phyloP scores from a whole-genome alignment of 2,113 vertebrate genomes.

The Hippocampus comes region DNA sequence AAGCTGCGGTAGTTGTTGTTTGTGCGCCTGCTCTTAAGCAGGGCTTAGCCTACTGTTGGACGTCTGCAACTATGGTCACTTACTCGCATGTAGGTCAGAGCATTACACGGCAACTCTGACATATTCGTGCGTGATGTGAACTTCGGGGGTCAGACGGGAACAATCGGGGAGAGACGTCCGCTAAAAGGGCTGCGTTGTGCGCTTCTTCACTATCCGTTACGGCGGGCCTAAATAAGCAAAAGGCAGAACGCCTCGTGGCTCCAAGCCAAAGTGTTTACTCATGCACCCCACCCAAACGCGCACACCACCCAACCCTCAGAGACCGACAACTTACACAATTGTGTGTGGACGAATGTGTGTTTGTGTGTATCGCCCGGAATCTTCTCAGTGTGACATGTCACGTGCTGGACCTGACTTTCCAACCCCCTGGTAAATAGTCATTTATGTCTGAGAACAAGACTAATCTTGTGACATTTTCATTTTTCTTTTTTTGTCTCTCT shows the following conservation, averaged over 20 bases:
- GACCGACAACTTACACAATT: conserved; percentile 11
- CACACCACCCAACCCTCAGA: conserved; percentile 39
- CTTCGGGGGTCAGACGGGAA: conserved; percentile 27
- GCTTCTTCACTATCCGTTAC: neutral
- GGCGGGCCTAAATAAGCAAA: neutral
- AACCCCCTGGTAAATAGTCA: neutral
- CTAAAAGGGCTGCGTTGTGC: conserved; percentile 5
- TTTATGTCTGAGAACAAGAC: neutral
- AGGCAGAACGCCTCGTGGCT: conserved; percentile 15
- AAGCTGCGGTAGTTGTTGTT: conserved; percentile 44
- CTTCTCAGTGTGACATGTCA: neutral
- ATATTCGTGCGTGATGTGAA: conserved; percentile 1
- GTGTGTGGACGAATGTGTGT: neutral
- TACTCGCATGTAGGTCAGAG: conserved; percentile 49
- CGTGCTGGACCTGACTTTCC: neutral
- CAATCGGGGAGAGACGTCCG: conserved; percentile 26
- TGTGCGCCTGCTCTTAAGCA: conserved; percentile 43
- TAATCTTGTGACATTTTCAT: neutral
- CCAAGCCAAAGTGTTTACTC: conserved; percentile 15
- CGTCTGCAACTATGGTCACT: conserved; percentile 43
- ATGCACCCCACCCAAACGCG: conserved; percentile 47
- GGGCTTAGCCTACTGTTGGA: conserved; percentile 57
- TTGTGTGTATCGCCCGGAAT: conserved; percentile 10
- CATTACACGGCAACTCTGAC: neutral
- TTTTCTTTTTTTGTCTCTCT: neutral